A percentile compares a stretch with the other conserved stretches of the same genome.
phyloP scores from a whole-genome alignment of 2,888 invertebrate genomes.

The Coecobrya sp. region DNA sequence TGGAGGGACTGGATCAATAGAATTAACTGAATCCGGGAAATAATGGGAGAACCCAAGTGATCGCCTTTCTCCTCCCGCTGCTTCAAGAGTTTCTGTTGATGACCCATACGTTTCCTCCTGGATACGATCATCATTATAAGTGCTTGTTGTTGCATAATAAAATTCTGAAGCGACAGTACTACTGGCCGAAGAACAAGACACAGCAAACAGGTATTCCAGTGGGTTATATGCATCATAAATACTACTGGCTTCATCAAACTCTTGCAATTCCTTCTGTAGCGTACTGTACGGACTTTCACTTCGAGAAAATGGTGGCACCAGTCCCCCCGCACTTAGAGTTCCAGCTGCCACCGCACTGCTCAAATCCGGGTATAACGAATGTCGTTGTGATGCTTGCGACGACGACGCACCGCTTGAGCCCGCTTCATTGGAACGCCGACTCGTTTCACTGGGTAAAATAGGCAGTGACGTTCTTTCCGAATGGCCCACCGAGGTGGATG shows the following conservation, averaged over 20 bases:
- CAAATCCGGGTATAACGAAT: constrained; percentile 68
- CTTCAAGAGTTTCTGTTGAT: not conserved
- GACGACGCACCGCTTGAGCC: not conserved
- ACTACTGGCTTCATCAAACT: constrained; percentile 88
- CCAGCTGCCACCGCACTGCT: constrained; percentile 49
- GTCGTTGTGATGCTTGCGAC: constrained; percentile 37
- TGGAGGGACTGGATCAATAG: constrained; percentile 88
- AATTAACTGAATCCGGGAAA: constrained; percentile 26
- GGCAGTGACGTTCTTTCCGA: constrained; percentile 70
- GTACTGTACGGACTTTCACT: constrained; percentile 74
- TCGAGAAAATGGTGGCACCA: not conserved
- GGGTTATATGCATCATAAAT: constrained; percentile 93
- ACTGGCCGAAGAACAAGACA: constrained; percentile 83
- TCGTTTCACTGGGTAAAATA: constrained; percentile 68
- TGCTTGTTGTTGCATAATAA: constrained; percentile 68
- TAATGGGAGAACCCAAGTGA: constrained; percentile 76
- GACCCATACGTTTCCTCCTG: no score
- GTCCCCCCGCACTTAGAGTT: constrained; percentile 39
- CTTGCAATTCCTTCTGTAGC: constrained; percentile 64
- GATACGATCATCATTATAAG: constrained; percentile 2
- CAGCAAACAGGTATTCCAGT: constrained; percentile 92
- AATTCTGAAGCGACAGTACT: constrained; percentile 77
- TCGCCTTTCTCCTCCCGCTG: not conserved
- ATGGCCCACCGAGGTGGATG: not conserved
- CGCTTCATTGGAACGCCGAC: not conserved